These are phyloP conservation scores for Dasypolia templi DNA, from an alignment of 2,888 invertebrate genomes.

Conservation along the genomic window DNA sequence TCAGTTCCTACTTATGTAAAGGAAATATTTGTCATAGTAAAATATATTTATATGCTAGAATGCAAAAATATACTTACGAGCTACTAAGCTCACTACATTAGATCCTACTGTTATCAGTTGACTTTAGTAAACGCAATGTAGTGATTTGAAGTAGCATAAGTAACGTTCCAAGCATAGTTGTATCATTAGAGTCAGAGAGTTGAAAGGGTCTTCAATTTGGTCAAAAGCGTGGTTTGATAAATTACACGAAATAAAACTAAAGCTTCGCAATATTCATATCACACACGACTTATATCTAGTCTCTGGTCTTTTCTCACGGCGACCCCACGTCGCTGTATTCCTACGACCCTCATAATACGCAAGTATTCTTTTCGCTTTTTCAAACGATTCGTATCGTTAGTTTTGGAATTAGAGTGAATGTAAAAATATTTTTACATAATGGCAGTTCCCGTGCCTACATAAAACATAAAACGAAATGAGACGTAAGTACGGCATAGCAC, in stretches of 20 bases:
- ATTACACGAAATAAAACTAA: conserved; percentile 34
- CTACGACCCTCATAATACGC: background rate
- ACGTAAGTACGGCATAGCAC: background rate
- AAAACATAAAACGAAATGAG: background rate
- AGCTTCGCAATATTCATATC: conserved; percentile 29
- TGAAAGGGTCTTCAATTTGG: conserved; percentile 38
- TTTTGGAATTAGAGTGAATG: background rate
- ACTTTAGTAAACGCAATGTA: conserved; percentile 12
- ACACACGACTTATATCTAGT: conserved; percentile 22
- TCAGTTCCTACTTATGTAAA: conserved; percentile 24
- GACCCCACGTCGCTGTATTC: background rate
- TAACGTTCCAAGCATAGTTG: conserved; percentile 25
- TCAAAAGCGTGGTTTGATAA: conserved; percentile 36
- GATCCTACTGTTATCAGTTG: background rate
- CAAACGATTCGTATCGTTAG: background rate
- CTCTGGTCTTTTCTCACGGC: background rate
- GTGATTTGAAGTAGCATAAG: background rate
- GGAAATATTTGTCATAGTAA: conserved; percentile 19
- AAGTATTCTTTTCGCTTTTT: conserved; percentile 9
- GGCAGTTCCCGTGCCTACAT: background rate
- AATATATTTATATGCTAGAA: conserved; percentile 25
- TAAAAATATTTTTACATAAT: background rate
- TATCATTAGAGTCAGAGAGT: conserved; percentile 24
- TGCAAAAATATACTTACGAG: conserved; percentile 38
- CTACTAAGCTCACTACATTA: conserved; percentile 37